phyloP scores from a whole-genome alignment of 2,113 vertebrate genomes.

The Pardalotus punctatus region DNA sequence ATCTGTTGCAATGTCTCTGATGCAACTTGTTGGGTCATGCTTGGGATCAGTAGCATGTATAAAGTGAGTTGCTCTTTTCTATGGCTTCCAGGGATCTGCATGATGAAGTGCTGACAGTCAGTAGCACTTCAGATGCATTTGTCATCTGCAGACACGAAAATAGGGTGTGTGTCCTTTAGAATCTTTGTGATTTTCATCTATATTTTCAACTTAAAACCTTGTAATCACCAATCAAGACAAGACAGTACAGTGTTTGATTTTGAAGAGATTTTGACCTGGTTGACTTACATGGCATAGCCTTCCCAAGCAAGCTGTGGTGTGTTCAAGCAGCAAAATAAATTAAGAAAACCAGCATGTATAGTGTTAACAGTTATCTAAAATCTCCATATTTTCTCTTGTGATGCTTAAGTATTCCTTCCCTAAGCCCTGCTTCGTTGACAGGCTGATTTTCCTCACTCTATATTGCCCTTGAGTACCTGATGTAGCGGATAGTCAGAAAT shows the following conservation, averaged over 20 bases:
- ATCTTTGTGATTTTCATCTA: not conserved
- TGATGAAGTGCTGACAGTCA: not conserved
- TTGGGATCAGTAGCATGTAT: not conserved
- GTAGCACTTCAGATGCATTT: not conserved
- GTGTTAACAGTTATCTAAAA: not conserved
- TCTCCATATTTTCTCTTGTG: not conserved
- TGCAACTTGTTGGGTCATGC: rapidly evolving
- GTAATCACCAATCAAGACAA: not conserved
- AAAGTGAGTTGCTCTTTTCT: not conserved
- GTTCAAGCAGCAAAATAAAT: not conserved
- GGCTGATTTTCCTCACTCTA: not conserved
- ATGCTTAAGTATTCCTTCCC: not conserved
- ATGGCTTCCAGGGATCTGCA: rapidly evolving
- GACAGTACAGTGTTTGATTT: not conserved
- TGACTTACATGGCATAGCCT: not conserved
- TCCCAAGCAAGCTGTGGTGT: not conserved
- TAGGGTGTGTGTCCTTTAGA: not conserved
- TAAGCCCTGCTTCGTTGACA: not conserved
- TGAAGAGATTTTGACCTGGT: not conserved
- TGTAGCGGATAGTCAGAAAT: not conserved
- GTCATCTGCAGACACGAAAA: not conserved
- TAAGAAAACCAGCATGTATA: not conserved
- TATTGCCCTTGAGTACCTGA: not conserved
- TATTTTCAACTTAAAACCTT: not conserved
- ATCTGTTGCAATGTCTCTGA: not conserved